Conservation (phyloP, 2,888 invertebrate species). For the Trachelus iudaicus region DNA sequence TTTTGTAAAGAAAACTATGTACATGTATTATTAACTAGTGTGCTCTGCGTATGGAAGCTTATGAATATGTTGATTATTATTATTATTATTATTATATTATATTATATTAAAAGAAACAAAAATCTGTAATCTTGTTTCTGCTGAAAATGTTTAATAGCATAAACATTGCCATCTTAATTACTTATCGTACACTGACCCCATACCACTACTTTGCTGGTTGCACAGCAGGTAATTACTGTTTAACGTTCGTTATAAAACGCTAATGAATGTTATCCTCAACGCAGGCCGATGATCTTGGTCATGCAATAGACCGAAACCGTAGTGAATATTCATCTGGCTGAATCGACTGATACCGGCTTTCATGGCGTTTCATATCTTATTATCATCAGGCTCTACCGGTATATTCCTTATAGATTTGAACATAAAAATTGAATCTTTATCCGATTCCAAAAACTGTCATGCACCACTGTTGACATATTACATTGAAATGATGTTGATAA, state of each 20-base stretch:
- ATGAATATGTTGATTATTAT: conserved; percentile 60
- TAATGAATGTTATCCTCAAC: conserved; percentile 22
- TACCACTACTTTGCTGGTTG: not conserved
- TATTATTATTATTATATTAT: conserved; percentile 28
- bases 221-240: conserved; percentile 14
- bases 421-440: not conserved
- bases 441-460: not conserved
- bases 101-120: conserved; percentile 39
- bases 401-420: not conserved
- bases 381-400: not conserved
- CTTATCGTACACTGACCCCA: not conserved
- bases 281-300: conserved; percentile 16
- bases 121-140: conserved; percentile 59
- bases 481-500: not conserved
- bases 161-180: conserved; percentile 42
- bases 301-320: conserved; percentile 21
- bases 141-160: conserved; percentile 53
- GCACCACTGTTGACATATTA: not conserved
- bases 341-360: not conserved
- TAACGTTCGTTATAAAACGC: conserved; percentile 15
- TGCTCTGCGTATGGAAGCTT: conserved; percentile 60
- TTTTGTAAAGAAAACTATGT: conserved; percentile 59
- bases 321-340: conserved; percentile 23
- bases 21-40: conserved; percentile 59
- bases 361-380: not conserved